Conservation (phyloP, 2,113 vertebrate species). For the Corvus hawaiiensis region DNA sequence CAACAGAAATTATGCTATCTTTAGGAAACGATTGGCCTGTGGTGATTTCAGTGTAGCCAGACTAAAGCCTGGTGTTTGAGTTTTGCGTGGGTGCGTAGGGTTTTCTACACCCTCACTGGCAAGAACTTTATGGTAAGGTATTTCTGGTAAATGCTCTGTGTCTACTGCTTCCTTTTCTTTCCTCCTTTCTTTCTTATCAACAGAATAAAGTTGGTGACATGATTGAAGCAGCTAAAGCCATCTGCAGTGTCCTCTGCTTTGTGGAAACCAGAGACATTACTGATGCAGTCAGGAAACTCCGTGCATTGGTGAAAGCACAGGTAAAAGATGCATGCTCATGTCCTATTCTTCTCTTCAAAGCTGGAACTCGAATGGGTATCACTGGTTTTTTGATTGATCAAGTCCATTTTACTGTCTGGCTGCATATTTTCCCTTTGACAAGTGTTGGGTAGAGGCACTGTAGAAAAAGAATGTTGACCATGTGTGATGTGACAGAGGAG, state of each 20-base stretch:
- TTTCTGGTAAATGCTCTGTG: not conserved
- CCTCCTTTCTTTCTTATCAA: not conserved
- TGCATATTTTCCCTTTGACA: not conserved
- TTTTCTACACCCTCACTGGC: not conserved
- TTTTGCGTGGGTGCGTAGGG: not conserved
- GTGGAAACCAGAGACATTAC: constrained; percentile 69
- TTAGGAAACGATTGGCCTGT: not conserved
- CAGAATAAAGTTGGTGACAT: constrained; percentile 26
- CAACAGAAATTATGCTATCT: not conserved
- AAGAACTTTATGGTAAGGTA: not conserved
- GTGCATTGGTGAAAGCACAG: constrained; percentile 1
- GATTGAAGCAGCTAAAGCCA: constrained; percentile 58
- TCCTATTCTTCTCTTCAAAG: not conserved
- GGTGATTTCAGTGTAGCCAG: not conserved
- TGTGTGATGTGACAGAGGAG: not conserved
- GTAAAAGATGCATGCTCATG: constrained; percentile 1
- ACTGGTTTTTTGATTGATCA: not conserved
- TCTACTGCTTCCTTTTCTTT: accelerated
- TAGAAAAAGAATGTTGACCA: not conserved
- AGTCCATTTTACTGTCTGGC: not conserved
- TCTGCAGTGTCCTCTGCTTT: constrained; percentile 64
- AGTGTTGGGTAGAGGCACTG: not conserved
- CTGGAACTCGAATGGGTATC: not conserved
- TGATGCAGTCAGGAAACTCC: constrained; percentile 50
- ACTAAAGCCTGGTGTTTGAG: not conserved